A percentile compares a stretch with the other conserved stretches of the same genome.
phyloP scores from a whole-genome alignment of 2,797 vertebrate genomes.

The Anas capensis region DNA sequence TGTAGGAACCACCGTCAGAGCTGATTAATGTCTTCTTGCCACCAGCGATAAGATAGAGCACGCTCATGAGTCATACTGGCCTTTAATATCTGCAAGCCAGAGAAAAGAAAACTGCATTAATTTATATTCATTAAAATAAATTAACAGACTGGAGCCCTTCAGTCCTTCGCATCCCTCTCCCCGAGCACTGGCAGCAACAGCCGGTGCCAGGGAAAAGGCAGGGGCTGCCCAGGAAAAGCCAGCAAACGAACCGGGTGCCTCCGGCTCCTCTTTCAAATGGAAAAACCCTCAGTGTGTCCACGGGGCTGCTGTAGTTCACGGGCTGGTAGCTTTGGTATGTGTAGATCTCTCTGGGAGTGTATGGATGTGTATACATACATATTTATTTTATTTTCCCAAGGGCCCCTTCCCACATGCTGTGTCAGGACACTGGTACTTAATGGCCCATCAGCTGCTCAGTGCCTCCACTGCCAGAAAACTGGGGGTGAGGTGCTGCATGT shows the following conservation, averaged over 20 bases:
- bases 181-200: not conserved
- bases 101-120: conserved; percentile 42
- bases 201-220: accelerated
- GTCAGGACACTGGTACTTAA: not conserved
- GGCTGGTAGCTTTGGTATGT: not conserved
- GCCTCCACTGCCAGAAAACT: not conserved
- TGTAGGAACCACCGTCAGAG: not conserved
- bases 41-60: not conserved
- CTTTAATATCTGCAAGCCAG: conserved; percentile 32
- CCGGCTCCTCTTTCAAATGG: not conserved
- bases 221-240: not conserved
- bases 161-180: not conserved
- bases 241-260: not conserved
- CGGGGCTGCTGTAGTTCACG: not conserved
- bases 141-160: conserved; percentile 5
- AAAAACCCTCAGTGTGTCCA: not conserved
- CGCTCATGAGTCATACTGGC: not conserved
- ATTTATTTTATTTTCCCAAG: not conserved
- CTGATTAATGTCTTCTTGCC: not conserved
- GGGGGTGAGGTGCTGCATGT: accelerated
- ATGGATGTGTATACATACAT: not conserved
- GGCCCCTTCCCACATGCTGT: not conserved
- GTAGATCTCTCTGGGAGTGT: not conserved
- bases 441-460: accelerated
- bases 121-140: conserved; percentile 45